A percentile compares a stretch with the other conserved stretches of the same genome.
These are phyloP conservation scores for Grus americana DNA, from an alignment of 2,113 vertebrate genomes.

Conservation along the genomic window DNA sequence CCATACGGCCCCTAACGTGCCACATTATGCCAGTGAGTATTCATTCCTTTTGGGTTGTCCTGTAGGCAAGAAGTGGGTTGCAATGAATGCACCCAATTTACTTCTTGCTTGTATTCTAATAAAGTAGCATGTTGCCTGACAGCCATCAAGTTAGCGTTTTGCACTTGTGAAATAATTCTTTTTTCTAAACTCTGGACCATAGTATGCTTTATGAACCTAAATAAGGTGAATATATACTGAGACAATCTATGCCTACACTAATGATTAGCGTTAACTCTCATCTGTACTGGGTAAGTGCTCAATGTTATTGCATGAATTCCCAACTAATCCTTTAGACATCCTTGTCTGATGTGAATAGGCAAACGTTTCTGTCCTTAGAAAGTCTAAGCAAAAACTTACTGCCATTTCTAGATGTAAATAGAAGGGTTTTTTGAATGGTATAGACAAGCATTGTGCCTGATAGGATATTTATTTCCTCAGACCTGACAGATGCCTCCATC, in stretches of 20 bases:
- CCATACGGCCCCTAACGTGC: constrained; percentile 96
- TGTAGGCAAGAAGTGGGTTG: background rate
- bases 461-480: background rate
- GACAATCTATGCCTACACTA: background rate
- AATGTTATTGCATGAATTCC: background rate
- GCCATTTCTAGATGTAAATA: background rate
- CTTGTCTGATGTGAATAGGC: background rate
- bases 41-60: background rate
- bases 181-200: background rate
- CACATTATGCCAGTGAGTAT: constrained; percentile 91
- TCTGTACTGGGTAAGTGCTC: background rate
- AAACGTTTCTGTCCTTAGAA: background rate
- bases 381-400: background rate
- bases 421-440: background rate
- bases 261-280: background rate
- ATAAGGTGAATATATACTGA: background rate
- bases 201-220: background rate
- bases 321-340: background rate
- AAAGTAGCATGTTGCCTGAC: background rate
- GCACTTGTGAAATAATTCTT: background rate
- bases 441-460: background rate
- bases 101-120: background rate
- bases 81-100: background rate
- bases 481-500: background rate
- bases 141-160: background rate